Conservation (phyloP, 1,140 invertebrate species). For the Drosophila santomea region DNA sequence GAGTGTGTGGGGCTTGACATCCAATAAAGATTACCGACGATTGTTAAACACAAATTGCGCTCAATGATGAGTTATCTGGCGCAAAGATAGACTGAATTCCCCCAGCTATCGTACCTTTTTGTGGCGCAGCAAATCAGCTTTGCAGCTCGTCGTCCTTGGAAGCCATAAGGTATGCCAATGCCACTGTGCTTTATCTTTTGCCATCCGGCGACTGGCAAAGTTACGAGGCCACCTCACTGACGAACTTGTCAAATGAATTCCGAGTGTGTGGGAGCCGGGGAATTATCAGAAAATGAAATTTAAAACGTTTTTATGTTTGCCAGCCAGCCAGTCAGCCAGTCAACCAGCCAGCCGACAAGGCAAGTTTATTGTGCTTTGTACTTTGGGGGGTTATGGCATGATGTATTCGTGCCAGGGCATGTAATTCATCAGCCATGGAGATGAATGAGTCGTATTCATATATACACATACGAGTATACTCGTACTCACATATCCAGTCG, state of each 20-base stretch:
- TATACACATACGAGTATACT: neutral
- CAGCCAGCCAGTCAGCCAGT: too few species aligned
- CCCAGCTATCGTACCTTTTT: conserved; percentile 1
- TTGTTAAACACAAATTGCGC: conserved; percentile 82
- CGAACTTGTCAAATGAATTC: conserved; percentile 72
- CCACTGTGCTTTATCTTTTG: neutral
- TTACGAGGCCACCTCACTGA: conserved; percentile 31
- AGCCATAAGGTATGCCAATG: conserved; percentile 42
- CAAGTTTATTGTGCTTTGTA: conserved; percentile 26
- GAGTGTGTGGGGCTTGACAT: conserved; percentile 58
- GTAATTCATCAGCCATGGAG: conserved; percentile 10
- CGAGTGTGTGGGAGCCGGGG: conserved; percentile 25
- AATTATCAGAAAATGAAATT: conserved; percentile 80
- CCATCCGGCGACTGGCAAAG: conserved; percentile 31
- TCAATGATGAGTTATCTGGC: conserved; percentile 73
- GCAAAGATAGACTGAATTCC: neutral
- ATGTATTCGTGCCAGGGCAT: conserved; percentile 37
- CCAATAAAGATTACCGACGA: conserved; percentile 81
- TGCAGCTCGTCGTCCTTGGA: conserved; percentile 14
- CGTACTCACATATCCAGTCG: neutral
- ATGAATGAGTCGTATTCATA: conserved; percentile 26
- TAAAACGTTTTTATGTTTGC: conserved; percentile 57
- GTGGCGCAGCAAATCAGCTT: conserved; percentile 61
- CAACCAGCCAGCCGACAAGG: conserved; percentile 10
- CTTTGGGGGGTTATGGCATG: conserved; percentile 6